Percentiles rank a stretch among this genome's conserved stretches.
These are phyloP conservation scores for Tetrao urogallus DNA, from an alignment of 2,113 vertebrate species.

Conservation along the genomic window DNA sequence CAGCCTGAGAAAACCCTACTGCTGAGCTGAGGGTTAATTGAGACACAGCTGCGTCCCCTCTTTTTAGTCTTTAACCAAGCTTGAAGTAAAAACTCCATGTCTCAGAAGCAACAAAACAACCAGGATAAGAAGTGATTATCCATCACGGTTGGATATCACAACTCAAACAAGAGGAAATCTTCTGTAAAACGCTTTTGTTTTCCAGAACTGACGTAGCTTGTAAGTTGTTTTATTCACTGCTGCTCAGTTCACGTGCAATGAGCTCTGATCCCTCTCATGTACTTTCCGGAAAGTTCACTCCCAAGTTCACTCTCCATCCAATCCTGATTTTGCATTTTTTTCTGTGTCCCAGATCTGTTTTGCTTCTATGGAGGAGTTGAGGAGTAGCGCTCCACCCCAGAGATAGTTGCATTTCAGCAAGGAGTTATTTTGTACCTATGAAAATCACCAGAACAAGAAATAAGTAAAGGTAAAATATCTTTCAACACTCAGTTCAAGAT, in stretches of 20 bases:
- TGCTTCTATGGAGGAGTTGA: background rate
- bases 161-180: background rate
- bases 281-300: background rate
- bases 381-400: background rate
- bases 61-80: background rate
- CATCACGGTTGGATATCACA: background rate
- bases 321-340: background rate
- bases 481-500: background rate
- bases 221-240: background rate
- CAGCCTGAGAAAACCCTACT: background rate
- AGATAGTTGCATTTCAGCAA: background rate
- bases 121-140: background rate
- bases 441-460: background rate
- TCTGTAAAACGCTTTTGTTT: background rate
- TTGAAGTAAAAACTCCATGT: background rate
- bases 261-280: background rate
- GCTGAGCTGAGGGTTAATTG: background rate
- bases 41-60: background rate
- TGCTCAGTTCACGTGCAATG: background rate
- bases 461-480: slow-evolving; percentile 8
- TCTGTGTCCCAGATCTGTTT: background rate
- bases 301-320: background rate
- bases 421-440: background rate
- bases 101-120: background rate
- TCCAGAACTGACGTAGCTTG: background rate